Evolutionary conservation across 2,888 invertebrate species (phyloP).

Genomic region (Stramonita haemastoma): DNA sequence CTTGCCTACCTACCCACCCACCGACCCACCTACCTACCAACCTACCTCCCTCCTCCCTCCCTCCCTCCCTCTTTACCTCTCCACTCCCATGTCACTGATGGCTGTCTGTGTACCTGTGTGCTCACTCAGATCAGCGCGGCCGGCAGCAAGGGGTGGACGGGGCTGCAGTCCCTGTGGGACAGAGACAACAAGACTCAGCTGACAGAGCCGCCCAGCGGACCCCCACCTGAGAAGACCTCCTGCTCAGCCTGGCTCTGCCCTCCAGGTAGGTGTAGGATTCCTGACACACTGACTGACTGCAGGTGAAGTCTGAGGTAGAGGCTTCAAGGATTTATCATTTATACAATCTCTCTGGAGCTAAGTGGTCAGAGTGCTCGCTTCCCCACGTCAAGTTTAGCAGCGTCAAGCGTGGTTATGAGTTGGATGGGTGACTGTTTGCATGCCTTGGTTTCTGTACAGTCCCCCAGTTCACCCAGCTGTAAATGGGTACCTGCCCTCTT

Average conservation of each 20-base stretch:
- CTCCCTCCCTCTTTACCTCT: not conserved
- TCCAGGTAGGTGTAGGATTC: slow-evolving; percentile 1
- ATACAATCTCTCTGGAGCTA: not conserved
- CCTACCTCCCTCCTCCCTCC: not conserved
- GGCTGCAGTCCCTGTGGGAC: slow-evolving; percentile 72
- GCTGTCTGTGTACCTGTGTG: too few species aligned
- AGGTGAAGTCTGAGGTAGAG: not conserved
- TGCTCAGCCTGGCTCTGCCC: slow-evolving; percentile 54
- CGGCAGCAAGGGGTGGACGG: slow-evolving; percentile 75
- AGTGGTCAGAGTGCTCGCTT: too few species aligned
- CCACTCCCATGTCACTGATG: not conserved
- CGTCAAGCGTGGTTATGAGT: too few species aligned
- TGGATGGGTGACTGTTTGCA: too few species aligned
- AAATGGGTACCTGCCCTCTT: too few species aligned
- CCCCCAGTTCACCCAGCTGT: too few species aligned
- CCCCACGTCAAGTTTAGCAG: too few species aligned
- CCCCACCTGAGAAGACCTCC: slow-evolving; percentile 69
- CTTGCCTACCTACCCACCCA: too few species aligned
- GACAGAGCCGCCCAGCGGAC: slow-evolving; percentile 65
- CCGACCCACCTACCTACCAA: too few species aligned
- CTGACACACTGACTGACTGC: not conserved
- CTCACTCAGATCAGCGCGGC: slow-evolving; percentile 68
- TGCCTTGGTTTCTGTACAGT: too few species aligned
- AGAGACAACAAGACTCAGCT: slow-evolving; percentile 70
- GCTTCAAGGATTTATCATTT: too few species aligned